Conservation (phyloP, 2,888 invertebrate genomes). For the Prosopocoilus inquinatus region DNA sequence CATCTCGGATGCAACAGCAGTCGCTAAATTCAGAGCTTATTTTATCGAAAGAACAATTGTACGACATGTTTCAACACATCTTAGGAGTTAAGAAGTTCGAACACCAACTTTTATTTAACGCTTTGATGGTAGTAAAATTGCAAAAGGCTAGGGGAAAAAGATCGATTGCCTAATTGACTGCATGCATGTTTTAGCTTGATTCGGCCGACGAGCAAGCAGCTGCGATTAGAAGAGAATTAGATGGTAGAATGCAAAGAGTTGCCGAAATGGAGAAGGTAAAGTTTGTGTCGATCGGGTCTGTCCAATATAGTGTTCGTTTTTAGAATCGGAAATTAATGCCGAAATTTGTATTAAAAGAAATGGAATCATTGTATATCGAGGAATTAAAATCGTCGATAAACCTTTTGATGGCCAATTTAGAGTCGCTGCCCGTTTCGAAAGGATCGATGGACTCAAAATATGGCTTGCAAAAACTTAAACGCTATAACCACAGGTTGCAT, state of each 20-base stretch:
- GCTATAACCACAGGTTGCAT: conserved; percentile 94
- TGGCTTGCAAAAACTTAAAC: conserved; percentile 95
- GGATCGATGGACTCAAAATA: conserved; percentile 97
- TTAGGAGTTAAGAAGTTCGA: conserved; percentile 99
- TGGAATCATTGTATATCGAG: conserved; percentile 99
- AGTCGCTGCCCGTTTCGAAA: conserved; percentile 97
- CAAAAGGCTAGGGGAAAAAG: background rate
- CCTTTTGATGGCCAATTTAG: conserved; percentile 96
- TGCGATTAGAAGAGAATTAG: conserved; percentile 96
- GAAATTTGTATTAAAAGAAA: conserved; percentile 99
- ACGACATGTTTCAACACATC: conserved; percentile 99
- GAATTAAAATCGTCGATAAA: conserved; percentile 97
- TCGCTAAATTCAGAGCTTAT: conserved; percentile 90
- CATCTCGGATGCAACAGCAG: conserved; percentile 84
- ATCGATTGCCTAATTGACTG: background rate
- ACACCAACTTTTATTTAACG: conserved; percentile 98
- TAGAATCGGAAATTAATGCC: conserved; percentile 97
- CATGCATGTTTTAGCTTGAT: conserved; percentile 74
- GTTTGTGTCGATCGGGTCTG: too few relatives aligned
- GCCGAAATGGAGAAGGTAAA: conserved; percentile 94
- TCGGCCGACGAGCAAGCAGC: conserved; percentile 99
- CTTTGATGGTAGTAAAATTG: conserved; percentile 71
- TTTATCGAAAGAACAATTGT: conserved; percentile 97
- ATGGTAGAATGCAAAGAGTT: conserved; percentile 95
- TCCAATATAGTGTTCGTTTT: conserved; percentile 24